Base-by-base conservation (phyloP, 2,888 invertebrate species). In the Azorinus chamasolen region DNA sequence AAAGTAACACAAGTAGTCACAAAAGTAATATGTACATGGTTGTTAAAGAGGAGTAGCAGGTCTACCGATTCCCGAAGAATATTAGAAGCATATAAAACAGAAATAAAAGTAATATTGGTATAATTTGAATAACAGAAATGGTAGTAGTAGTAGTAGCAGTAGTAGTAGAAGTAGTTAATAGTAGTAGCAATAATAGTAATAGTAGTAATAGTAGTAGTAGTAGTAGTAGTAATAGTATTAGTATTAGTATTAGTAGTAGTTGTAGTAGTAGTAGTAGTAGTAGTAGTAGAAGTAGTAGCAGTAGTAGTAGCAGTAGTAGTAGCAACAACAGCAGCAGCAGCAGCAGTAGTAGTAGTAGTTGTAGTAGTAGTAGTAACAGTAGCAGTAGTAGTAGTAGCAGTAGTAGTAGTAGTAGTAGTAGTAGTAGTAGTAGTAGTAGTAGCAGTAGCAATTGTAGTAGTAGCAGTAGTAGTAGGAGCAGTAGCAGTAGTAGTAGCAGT, bases 191-290 rank as follows among this genome's bases (percentile, higher is more conserved):
- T 37, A 55, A 18, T 32, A 55, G 37, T 55, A 55, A 10, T 37
- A 55, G 37, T 37, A 55, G 37, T 37, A 55, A 18, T 55, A 55
- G 37, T 37, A 32, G 18, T 55, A 55, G 55, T 55, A 24, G 27
- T 37, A 55, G 55, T 25, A 10, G 55, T 20, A 27, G 27, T 37
- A 27, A 37, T 37, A 55, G 55, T 32, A 32, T 16, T 37, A 27
- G 55, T 55, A 55, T 27, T 18, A 55, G 48, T n/a, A n/a, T n/a
- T n/a, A n/a, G n/a, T n/a, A n/a, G n/a, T n/a, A n/a, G n/a, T n/a
- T n/a, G n/a, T n/a, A 57, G 39, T 57, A 37, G 37, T 57, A 39
- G 39, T 41, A 57, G 57, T 57, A 57, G 57, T 57, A 57, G 39
- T 20, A 57, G 57, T n/a, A 57, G 57, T 41, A 39, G 20, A 22